These are phyloP conservation scores for Aphidius gifuensis DNA, from an alignment of 1,140 invertebrate species.

Conservation along the genomic window DNA sequence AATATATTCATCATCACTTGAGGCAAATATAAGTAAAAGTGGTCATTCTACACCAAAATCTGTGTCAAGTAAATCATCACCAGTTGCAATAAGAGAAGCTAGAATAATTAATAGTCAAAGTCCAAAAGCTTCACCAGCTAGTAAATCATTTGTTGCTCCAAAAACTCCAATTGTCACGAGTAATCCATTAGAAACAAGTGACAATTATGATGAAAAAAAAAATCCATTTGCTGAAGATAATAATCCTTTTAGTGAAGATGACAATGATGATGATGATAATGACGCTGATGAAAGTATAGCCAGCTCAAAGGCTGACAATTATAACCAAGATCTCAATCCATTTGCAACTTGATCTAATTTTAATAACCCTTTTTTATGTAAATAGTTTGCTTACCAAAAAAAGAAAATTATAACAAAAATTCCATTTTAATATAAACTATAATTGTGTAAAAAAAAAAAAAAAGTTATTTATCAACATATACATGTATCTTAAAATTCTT, in stretches of 20 bases:
- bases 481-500: too few species aligned
- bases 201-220: slow-evolving; percentile 59
- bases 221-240: slow-evolving; percentile 60
- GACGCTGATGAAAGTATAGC: slow-evolving; percentile 53
- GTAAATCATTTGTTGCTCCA: slow-evolving; percentile 43
- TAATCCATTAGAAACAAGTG: slow-evolving; percentile 59
- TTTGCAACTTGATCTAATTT: slow-evolving; percentile 51
- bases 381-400: neutral
- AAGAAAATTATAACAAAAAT: neutral
- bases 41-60: slow-evolving; percentile 28
- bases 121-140: slow-evolving; percentile 50
- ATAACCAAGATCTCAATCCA: slow-evolving; percentile 67
- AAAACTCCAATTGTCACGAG: slow-evolving; percentile 50
- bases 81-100: slow-evolving; percentile 44
- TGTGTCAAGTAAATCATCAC: slow-evolving; percentile 40
- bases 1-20: slow-evolving; percentile 60
- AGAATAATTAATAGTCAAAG: slow-evolving; percentile 40
- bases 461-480: too few species aligned
- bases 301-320: slow-evolving; percentile 50
- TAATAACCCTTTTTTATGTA: neutral
- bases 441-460: neutral
- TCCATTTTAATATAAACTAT: slow-evolving; percentile 2
- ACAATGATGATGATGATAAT: slow-evolving; percentile 41
- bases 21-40: slow-evolving; percentile 56
- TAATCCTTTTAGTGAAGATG: slow-evolving; percentile 42